These are phyloP conservation scores for Tyria jacobaeae DNA, from an alignment of 2,888 invertebrate genomes.

Conservation along the genomic window DNA sequence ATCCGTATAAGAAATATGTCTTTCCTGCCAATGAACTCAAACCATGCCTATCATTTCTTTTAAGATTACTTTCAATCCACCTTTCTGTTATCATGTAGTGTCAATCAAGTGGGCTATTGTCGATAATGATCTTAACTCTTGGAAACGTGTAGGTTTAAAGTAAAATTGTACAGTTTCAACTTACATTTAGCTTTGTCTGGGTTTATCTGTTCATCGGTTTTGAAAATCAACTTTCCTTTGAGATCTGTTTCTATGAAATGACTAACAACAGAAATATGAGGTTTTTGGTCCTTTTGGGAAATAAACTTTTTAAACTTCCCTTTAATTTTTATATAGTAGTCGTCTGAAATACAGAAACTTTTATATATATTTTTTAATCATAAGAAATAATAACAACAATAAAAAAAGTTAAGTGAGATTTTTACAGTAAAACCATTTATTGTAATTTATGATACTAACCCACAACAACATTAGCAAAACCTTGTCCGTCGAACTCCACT, in stretches of 20 bases:
- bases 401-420: no score
- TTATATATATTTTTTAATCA: no score
- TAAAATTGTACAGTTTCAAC: no score
- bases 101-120: no score
- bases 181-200: neutral
- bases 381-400: no score
- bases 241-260: neutral
- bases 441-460: neutral
- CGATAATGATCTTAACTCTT: no score
- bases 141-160: no score
- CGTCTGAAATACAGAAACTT: slow-evolving; percentile 5
- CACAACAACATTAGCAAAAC: neutral
- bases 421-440: neutral
- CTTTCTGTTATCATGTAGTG: no score
- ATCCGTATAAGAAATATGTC: no score
- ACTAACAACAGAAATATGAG: neutral
- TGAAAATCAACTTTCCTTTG: neutral
- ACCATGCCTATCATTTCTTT: no score
- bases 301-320: neutral
- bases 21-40: no score
- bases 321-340: neutral
- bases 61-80: no score
- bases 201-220: neutral
- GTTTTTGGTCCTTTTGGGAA: neutral
- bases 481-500: neutral